A percentile compares a stretch with the other conserved stretches of the same genome.
phyloP scores from a whole-genome alignment of 2,888 invertebrate genomes.

The Crocallis elinguaria region DNA sequence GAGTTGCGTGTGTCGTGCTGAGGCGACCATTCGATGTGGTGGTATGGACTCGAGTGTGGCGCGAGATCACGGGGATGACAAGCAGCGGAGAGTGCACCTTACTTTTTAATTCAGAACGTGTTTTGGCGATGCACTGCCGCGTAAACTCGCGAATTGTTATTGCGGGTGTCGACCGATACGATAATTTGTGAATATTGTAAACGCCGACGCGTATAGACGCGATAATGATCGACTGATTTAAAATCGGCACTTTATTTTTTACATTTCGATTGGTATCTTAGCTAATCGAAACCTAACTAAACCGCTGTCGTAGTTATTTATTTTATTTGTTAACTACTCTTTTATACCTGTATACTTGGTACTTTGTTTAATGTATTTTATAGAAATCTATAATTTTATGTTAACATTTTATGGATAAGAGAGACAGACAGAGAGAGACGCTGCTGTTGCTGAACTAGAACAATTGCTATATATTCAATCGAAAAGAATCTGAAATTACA shows the following conservation, averaged over 20 bases:
- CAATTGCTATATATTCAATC: no score
- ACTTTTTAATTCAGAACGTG: conserved; percentile 65
- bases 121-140: conserved; percentile 45
- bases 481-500: no score
- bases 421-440: no score
- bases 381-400: no score
- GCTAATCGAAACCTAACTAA: not conserved
- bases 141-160: conserved; percentile 33
- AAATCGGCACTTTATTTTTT: conserved; percentile 2
- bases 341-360: not conserved
- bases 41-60: conserved; percentile 68
- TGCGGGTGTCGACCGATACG: conserved; percentile 4
- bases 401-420: no score
- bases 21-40: conserved; percentile 69
- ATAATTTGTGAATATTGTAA: conserved; percentile 1
- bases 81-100: conserved; percentile 57
- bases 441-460: no score
- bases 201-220: not conserved
- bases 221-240: not conserved
- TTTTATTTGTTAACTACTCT: not conserved
- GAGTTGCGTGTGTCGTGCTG: conserved; percentile 37
- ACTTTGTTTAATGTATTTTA: no score
- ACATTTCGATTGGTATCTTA: not conserved
- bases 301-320: not conserved
- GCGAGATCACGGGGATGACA: conserved; percentile 59